Conservation (phyloP, 2,113 vertebrate genomes). For the Sminthopsis crassicaudata region DNA sequence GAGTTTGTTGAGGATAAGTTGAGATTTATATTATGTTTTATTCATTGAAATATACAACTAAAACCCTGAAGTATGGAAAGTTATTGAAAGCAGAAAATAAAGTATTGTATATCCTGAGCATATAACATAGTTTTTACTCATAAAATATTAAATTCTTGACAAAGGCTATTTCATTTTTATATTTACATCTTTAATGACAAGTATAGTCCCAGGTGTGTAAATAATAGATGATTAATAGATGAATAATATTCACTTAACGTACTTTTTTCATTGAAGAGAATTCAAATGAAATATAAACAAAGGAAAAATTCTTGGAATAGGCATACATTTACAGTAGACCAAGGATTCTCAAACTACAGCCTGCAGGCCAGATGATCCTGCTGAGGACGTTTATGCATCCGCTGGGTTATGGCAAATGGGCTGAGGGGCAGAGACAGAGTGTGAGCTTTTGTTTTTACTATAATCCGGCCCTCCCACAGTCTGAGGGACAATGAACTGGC, state of each 20-base stretch:
- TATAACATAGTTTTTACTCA: not conserved
- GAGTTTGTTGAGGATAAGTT: not conserved
- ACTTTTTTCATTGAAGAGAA: not conserved
- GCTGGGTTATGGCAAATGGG: too few species aligned
- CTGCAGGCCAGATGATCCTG: too few species aligned
- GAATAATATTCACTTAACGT: not conserved
- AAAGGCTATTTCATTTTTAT: not conserved
- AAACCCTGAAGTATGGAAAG: not conserved
- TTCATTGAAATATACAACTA: not conserved
- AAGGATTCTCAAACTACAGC: too few species aligned
- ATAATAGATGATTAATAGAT: not conserved
- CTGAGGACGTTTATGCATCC: too few species aligned
- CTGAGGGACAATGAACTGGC: too few species aligned
- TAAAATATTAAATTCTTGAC: not conserved
- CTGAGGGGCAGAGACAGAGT: too few species aligned
- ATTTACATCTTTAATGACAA: not conserved
- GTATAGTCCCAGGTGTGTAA: not conserved
- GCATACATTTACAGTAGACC: not conserved
- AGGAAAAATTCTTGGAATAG: not conserved
- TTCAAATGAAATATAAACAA: not conserved
- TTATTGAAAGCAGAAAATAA: not conserved
- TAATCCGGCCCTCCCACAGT: too few species aligned
- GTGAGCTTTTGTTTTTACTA: too few species aligned
- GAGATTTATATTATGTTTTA: not conserved
- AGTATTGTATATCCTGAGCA: not conserved